These are phyloP conservation scores for Petrosia ficiformis DNA, from an alignment of 37 sponge, comb jelly and placozoan genomes.

Conservation along the genomic window DNA sequence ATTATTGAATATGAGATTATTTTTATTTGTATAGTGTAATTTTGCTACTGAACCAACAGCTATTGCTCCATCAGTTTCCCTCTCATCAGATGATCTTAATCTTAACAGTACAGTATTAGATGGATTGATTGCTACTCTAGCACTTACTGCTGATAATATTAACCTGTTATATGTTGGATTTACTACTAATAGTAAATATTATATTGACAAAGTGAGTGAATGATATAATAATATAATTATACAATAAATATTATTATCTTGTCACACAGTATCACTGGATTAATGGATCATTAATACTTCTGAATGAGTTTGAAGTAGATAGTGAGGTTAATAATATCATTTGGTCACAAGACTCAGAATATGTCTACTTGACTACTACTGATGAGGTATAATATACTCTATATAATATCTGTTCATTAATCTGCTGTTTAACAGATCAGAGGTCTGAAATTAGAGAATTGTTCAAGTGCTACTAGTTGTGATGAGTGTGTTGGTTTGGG, in stretches of 20 bases:
- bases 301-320: slow-evolving; percentile 1
- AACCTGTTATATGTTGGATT: not conserved
- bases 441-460: slow-evolving; percentile 43
- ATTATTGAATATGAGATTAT: too few relatives aligned
- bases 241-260: not conserved
- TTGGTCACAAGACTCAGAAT: slow-evolving; percentile 42
- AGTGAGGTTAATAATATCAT: slow-evolving; percentile 23
- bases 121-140: not conserved
- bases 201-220: not conserved
- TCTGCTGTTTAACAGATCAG: slow-evolving; percentile 45
- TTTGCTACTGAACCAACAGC: not conserved
- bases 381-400: slow-evolving; percentile 14
- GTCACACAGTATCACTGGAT: not conserved
- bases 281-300: not conserved
- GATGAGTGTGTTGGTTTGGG: slow-evolving; percentile 18
- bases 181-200: not conserved
- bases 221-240: not conserved
- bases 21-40: too few relatives aligned
- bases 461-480: slow-evolving; percentile 42
- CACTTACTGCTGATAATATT: not conserved
- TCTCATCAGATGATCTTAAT: not conserved
- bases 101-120: not conserved
- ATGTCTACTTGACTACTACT: slow-evolving; percentile 32
- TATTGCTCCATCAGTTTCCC: not conserved
- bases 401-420: too few relatives aligned